These are phyloP conservation scores for Vanessa tameamea DNA, from an alignment of 1,140 invertebrate genomes.

Conservation along the genomic window DNA sequence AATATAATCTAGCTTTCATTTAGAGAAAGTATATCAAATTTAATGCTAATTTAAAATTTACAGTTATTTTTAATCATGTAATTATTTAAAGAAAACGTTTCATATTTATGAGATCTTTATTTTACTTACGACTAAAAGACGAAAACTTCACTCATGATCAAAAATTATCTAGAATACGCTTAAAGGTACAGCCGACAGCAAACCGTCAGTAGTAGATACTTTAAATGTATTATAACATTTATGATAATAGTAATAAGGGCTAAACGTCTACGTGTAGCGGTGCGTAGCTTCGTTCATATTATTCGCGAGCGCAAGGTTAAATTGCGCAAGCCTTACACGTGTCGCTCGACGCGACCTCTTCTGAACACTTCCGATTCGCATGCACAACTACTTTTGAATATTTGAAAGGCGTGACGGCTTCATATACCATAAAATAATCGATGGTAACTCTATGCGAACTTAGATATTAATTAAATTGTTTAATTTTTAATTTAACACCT, in stretches of 20 bases:
- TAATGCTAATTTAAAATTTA: too few species aligned
- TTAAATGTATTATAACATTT: constrained; percentile 15
- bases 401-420: constrained; percentile 64
- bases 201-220: not conserved
- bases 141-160: not conserved
- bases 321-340: constrained; percentile 75
- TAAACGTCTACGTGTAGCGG: not conserved
- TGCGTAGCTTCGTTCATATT: constrained; percentile 37
- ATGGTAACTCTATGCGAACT: constrained; percentile 3
- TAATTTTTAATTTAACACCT: too few species aligned
- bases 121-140: not conserved
- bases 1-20: too few species aligned
- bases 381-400: constrained; percentile 65
- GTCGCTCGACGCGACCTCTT: constrained; percentile 65
- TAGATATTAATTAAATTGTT: not conserved
- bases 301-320: constrained; percentile 73
- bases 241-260: constrained; percentile 12
- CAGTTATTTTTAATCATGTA: too few species aligned
- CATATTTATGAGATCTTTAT: too few species aligned
- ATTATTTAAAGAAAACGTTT: too few species aligned
- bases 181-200: not conserved
- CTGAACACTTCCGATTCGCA: constrained; percentile 77
- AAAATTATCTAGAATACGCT: constrained; percentile 5
- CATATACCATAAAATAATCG: constrained; percentile 2
- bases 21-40: too few species aligned